Conservation (phyloP, 2,113 vertebrate species). For the Corythoichthys intestinalis region DNA sequence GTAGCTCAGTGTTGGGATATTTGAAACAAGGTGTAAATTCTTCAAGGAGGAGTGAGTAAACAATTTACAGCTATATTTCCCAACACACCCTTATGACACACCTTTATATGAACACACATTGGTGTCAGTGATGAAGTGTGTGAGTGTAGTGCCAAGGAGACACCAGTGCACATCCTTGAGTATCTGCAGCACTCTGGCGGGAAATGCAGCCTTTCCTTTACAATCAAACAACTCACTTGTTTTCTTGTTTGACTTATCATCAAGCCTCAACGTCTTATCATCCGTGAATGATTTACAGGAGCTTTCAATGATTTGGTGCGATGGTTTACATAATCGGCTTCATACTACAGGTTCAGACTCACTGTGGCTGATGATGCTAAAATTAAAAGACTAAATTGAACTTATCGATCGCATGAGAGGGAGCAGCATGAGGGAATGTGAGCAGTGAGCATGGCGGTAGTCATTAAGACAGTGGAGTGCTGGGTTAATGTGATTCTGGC, state of each 20-base stretch:
- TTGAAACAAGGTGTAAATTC: background rate
- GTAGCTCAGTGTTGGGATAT: background rate
- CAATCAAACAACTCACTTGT: slow-evolving; percentile 7
- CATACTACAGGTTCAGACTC: slow-evolving; percentile 4
- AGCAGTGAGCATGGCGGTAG: slow-evolving; percentile 31
- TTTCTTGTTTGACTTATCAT: slow-evolving; percentile 8
- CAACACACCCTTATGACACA: slow-evolving; percentile 23
- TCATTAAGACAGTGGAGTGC: slow-evolving; percentile 49
- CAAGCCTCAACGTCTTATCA: slow-evolving; percentile 17
- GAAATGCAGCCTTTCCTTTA: slow-evolving; percentile 23
- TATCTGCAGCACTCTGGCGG: slow-evolving; percentile 8
- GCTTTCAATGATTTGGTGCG: background rate
- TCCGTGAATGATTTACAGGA: slow-evolving; percentile 36
- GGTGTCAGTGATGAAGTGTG: slow-evolving; percentile 1
- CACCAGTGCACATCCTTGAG: slow-evolving; percentile 1
- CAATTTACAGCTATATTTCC: background rate
- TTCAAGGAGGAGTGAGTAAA: background rate
- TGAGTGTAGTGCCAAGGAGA: slow-evolving; percentile 10
- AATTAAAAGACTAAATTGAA: background rate
- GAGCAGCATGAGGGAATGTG: slow-evolving; percentile 23
- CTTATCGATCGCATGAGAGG: slow-evolving; percentile 44
- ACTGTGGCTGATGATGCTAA: slow-evolving; percentile 17
- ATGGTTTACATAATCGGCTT: slow-evolving; percentile 4
- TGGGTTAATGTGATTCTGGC: slow-evolving; percentile 51
- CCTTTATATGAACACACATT: slow-evolving; percentile 12